Evolutionary conservation across 2,113 vertebrate species (phyloP).

Genomic region (Morone saxatilis): DNA sequence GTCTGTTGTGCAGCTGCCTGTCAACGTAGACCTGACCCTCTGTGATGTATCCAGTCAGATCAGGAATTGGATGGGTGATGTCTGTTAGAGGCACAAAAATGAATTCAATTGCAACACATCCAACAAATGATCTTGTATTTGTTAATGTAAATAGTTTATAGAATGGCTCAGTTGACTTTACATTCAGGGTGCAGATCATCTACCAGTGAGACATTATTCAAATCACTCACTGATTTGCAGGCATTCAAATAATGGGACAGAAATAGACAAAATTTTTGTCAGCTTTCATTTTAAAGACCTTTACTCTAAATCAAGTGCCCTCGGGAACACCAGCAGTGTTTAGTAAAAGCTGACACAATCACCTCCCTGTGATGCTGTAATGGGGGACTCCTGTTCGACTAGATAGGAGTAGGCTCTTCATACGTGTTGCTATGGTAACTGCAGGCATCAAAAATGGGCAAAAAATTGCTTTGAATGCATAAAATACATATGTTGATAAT

Average conservation of each 20-base stretch:
- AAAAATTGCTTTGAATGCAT: neutral
- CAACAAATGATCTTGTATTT: neutral
- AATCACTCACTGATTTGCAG: neutral
- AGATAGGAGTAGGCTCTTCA: conserved; percentile 63
- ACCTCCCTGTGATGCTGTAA: conserved; percentile 44
- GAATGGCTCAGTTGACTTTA: neutral
- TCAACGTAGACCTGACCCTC: conserved; percentile 89
- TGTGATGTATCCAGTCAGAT: conserved; percentile 89
- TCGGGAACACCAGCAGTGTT: conserved; percentile 34
- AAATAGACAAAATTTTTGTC: neutral
- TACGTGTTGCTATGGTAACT: conserved; percentile 77
- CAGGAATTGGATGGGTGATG: conserved; percentile 89
- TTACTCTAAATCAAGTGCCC: conserved; percentile 21
- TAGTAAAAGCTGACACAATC: conserved; percentile 48
- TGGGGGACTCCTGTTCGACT: conserved; percentile 57
- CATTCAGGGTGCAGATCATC: neutral
- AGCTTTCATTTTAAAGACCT: conserved; percentile 22
- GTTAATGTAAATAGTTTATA: neutral
- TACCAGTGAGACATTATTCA: neutral
- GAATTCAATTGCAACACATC: neutral
- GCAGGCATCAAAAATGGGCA: conserved; percentile 53
- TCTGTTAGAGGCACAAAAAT: conserved; percentile 70
- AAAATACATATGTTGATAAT: neutral
- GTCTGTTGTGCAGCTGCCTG: conserved; percentile 89
- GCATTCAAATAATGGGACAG: neutral